Conservation (phyloP, 2,113 vertebrate species). For the Orientallactaga bullata region DNA sequence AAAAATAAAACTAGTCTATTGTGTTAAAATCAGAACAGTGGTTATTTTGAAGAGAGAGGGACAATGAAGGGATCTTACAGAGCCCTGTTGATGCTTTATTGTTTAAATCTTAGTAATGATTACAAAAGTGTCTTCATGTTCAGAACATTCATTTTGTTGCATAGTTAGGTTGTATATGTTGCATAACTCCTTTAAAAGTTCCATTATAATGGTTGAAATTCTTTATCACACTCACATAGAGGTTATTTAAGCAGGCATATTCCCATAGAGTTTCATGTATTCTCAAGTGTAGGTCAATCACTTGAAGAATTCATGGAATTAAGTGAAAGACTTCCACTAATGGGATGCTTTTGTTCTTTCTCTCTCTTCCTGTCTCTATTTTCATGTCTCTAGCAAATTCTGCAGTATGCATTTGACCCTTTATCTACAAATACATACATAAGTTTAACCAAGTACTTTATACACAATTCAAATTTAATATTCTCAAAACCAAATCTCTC, state of each 20-base stretch:
- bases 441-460: background rate
- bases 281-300: background rate
- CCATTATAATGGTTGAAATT: background rate
- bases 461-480: background rate
- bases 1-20: background rate
- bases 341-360: constrained; percentile 19
- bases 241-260: background rate
- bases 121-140: background rate
- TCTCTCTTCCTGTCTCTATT: background rate
- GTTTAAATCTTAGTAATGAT: background rate
- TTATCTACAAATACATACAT: background rate
- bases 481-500: background rate
- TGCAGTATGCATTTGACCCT: background rate
- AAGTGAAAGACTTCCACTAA: background rate
- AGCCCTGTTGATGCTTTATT: background rate
- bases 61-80: background rate
- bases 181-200: background rate
- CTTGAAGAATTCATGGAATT: background rate
- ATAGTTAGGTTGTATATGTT: background rate
- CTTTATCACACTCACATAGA: background rate
- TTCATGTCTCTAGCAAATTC: background rate
- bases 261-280: background rate
- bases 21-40: background rate
- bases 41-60: background rate
- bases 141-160: background rate